These are phyloP conservation scores for Agrochola lychnidis DNA, from an alignment of 2,888 invertebrate species.

Conservation along the genomic window DNA sequence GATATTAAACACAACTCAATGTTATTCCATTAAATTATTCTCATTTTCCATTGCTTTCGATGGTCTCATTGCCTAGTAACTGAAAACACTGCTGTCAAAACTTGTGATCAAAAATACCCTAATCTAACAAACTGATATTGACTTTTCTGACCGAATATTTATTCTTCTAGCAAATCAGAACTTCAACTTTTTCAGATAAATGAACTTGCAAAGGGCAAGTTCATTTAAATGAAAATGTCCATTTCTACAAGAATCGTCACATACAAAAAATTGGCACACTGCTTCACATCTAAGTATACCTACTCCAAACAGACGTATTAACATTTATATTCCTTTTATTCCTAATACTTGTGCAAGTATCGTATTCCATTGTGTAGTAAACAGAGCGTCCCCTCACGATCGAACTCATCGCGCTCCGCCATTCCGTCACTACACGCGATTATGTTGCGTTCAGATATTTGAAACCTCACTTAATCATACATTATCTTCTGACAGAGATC, in stretches of 20 bases:
- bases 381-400: constrained; percentile 29
- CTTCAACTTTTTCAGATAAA: background rate
- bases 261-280: background rate
- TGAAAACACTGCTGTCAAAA: background rate
- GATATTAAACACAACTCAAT: no score
- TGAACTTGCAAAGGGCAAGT: no score
- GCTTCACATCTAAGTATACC: background rate
- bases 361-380: constrained; percentile 56
- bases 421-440: constrained; percentile 25
- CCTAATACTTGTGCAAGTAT: constrained; percentile 43
- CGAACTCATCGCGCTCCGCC: constrained; percentile 15
- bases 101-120: background rate
- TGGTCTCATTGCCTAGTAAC: no score
- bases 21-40: no score
- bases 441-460: constrained; percentile 26
- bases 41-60: background rate
- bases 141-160: background rate
- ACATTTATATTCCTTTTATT: constrained; percentile 23
- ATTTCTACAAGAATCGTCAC: no score
- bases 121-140: background rate
- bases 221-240: no score
- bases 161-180: background rate
- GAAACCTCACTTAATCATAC: constrained; percentile 12
- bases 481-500: background rate
- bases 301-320: background rate